These are phyloP conservation scores for Notocelia uddmanniana DNA, from an alignment of 2,888 invertebrate genomes.

Conservation along the genomic window DNA sequence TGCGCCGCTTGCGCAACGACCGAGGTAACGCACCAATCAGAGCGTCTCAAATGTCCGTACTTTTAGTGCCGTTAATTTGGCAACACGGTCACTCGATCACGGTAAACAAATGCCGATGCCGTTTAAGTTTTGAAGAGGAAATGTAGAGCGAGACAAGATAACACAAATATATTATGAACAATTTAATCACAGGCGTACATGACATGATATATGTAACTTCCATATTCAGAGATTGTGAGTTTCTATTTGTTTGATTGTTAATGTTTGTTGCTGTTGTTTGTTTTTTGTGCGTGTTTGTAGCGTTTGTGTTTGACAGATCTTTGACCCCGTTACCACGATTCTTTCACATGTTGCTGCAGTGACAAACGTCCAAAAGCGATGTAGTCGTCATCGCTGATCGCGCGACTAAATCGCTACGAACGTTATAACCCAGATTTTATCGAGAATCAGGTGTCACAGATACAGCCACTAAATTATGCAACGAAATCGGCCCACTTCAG, in stretches of 20 bases:
- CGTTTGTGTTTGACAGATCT: too few species aligned
- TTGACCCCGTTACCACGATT: too few species aligned
- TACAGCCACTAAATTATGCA: constrained; percentile 19
- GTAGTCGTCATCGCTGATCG: too few species aligned
- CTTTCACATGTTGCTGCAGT: too few species aligned
- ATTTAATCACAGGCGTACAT: too few species aligned
- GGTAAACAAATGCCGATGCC: constrained; percentile 9
- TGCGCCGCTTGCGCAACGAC: constrained; percentile 41
- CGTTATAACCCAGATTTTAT: neutral
- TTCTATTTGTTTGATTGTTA: neutral
- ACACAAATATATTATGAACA: too few species aligned
- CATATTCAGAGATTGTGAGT: neutral
- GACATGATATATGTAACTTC: too few species aligned
- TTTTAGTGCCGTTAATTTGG: constrained; percentile 47
- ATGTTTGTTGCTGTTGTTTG: too few species aligned
- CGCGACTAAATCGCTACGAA: neutral
- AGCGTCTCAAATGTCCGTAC: constrained; percentile 46
- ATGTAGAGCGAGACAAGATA: constrained; percentile 1
- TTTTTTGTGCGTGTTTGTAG: too few species aligned
- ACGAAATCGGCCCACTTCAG: constrained; percentile 6
- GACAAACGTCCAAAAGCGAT: too few species aligned
- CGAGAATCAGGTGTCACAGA: constrained; percentile 6
- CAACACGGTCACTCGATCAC: constrained; percentile 46
- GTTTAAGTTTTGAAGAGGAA: constrained; percentile 11
- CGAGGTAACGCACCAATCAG: constrained; percentile 49